Conservation (phyloP, 2,797 vertebrate genomes). For the Eupleurogrammus muticus region DNA sequence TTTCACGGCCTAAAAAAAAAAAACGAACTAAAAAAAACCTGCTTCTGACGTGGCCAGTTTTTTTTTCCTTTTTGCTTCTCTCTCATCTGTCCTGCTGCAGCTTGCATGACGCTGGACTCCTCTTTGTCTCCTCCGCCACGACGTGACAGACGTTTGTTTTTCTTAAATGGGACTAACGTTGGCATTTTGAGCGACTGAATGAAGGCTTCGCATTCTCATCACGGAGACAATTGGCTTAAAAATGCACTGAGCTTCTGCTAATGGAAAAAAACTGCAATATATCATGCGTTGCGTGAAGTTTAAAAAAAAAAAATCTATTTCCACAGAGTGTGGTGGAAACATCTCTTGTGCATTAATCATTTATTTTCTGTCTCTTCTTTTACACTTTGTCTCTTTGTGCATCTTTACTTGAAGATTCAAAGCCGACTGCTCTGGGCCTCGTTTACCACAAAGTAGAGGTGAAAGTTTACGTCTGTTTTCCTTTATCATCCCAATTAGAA, state of each 20-base stretch:
- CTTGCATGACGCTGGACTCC: slow-evolving; percentile 71
- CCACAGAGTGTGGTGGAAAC: slow-evolving; percentile 24
- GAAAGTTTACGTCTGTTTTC: neutral
- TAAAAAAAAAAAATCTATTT: slow-evolving; percentile 37
- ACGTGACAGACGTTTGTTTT: slow-evolving; percentile 24
- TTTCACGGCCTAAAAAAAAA: slow-evolving; percentile 53
- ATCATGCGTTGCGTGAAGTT: slow-evolving; percentile 29
- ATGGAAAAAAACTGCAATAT: slow-evolving; percentile 17
- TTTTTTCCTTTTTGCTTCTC: slow-evolving; percentile 61
- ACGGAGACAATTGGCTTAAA: slow-evolving; percentile 27
- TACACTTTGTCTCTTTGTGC: slow-evolving; percentile 41
- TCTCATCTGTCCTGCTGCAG: slow-evolving; percentile 58
- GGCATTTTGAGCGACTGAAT: slow-evolving; percentile 21
- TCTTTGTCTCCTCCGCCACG: slow-evolving; percentile 48
- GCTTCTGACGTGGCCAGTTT: slow-evolving; percentile 39
- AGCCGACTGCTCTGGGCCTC: slow-evolving; percentile 39
- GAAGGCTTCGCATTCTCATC: slow-evolving; percentile 26
- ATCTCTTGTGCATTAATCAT: slow-evolving; percentile 50
- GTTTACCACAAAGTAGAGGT: slow-evolving; percentile 52
- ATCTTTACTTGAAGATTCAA: slow-evolving; percentile 59
- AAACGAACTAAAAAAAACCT: slow-evolving; percentile 42
- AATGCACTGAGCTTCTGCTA: slow-evolving; percentile 25
- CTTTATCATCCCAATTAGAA: slow-evolving; percentile 14
- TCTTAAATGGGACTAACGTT: neutral
- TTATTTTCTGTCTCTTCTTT: slow-evolving; percentile 35